Evolutionary conservation across 2,113 vertebrate genomes (phyloP).

Genomic region (Litocranius walleri): DNA sequence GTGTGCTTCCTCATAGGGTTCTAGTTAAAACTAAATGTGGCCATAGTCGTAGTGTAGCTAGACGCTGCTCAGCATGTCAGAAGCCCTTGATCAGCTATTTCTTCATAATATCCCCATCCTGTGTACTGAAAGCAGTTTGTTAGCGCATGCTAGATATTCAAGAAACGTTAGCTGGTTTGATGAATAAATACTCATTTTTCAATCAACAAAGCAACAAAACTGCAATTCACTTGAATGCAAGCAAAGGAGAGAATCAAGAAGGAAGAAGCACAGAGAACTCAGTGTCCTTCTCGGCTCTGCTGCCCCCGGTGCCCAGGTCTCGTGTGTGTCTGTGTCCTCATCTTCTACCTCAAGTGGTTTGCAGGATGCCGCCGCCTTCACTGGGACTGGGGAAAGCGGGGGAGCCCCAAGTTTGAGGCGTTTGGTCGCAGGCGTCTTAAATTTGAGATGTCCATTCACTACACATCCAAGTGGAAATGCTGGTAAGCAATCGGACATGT

Average conservation of each 20-base stretch:
- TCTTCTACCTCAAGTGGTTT: neutral
- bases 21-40: neutral
- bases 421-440: neutral
- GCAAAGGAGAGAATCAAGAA: neutral
- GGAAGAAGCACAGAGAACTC: neutral
- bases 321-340: neutral
- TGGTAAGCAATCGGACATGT: no score
- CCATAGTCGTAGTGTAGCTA: neutral
- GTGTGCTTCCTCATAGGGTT: neutral
- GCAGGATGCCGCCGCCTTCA: neutral
- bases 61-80: fast-evolving
- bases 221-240: neutral
- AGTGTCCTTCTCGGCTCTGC: neutral
- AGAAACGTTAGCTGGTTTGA: neutral
- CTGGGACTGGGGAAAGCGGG: neutral
- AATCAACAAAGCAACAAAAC: neutral
- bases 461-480: neutral
- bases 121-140: neutral
- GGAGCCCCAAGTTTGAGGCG: neutral
- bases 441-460: neutral
- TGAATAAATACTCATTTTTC: neutral
- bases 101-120: neutral
- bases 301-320: neutral
- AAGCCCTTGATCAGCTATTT: neutral
- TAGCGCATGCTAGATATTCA: neutral